Evolutionary conservation across 1,140 invertebrate species (phyloP), one percentile per base, ranked within the genome.

Genomic region (Megalonaias nervosa): DNA sequence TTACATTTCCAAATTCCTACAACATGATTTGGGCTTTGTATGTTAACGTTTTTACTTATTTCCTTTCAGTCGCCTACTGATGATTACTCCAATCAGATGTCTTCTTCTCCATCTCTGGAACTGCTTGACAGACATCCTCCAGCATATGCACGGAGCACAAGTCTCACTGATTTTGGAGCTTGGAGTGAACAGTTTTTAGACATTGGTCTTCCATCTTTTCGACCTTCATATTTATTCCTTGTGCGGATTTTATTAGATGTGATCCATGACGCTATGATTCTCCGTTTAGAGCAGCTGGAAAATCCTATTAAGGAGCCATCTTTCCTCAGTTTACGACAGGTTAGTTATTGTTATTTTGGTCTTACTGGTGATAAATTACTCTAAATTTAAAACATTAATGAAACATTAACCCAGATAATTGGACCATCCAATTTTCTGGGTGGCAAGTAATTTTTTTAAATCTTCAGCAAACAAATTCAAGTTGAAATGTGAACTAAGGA

Each of bases 261-360:
- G 19, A 94, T 97, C 76, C 95, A 97, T 84, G 96, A 97, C 90
- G 97, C 96, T 90, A 91, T 98, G 56, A 91, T 93, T 56, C 94
- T 98, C 91, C 91, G 96, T 74, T 91, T 97, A 57, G 96, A 97
- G 84, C 95, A 96, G 56, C 70, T 78, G 13, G 65, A 94, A 94
- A 80, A 85, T 71, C 85, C 85, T 2, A 95, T 95, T 1, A 93
- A 94, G 21, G 94, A 96, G 74, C 97, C 96, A 5, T 97, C 96
- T 69, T 93, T 94, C 15, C 92, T 97, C 19, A 97, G 96, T 82
- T 93, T 97, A 57, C 93, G 95, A 86, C 95, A 96, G 84, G 88
- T 90, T 73, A 77, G 62, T 69, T 21, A 72, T 76, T 48, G 6
- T 6, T 11, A 48, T 48, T 48, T 48, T 48, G 6, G 2, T 38